Evolutionary conservation across 1,140 invertebrate genomes (phyloP).

Genomic region (Rhyacophila brunnea): DNA sequence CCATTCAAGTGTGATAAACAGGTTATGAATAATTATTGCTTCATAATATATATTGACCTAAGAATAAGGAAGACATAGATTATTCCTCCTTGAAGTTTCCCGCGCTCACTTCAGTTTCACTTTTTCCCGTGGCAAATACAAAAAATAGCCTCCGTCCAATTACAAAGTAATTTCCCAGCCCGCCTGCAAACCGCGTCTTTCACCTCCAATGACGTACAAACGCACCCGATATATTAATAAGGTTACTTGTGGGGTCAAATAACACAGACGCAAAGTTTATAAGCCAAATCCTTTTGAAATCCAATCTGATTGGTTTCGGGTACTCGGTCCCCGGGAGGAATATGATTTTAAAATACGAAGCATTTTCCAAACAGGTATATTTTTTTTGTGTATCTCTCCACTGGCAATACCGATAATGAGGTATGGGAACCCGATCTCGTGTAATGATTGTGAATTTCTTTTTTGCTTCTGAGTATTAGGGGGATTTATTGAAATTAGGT

Average conservation of each 20-base stretch:
- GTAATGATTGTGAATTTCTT: no score
- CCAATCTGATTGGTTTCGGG: conserved; percentile 29
- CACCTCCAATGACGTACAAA: neutral
- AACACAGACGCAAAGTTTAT: conserved; percentile 18
- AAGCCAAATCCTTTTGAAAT: conserved; percentile 30
- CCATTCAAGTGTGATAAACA: no score
- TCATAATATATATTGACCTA: no score
- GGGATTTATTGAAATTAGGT: no score
- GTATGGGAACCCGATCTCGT: conserved; percentile 7
- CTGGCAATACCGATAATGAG: conserved; percentile 12
- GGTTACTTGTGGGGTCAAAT: conserved; percentile 23
- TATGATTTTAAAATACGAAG: conserved; percentile 15
- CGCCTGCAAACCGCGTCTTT: conserved; percentile 3
- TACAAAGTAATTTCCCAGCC: conserved; percentile 32
- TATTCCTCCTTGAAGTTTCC: conserved; percentile 1
- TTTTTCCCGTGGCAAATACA: conserved; percentile 22
- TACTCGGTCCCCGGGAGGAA: conserved; percentile 2
- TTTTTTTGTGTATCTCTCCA: neutral
- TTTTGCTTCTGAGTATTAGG: no score
- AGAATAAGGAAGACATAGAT: conserved; percentile 3
- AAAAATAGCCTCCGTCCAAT: conserved; percentile 29
- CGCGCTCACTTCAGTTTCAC: neutral
- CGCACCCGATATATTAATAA: conserved; percentile 17
- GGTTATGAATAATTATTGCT: no score
- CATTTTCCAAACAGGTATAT: neutral